Percentiles rank a stretch among this genome's conserved stretches.
phyloP scores from a whole-genome alignment of 2,888 invertebrate species.

The Bombyx huttoni region DNA sequence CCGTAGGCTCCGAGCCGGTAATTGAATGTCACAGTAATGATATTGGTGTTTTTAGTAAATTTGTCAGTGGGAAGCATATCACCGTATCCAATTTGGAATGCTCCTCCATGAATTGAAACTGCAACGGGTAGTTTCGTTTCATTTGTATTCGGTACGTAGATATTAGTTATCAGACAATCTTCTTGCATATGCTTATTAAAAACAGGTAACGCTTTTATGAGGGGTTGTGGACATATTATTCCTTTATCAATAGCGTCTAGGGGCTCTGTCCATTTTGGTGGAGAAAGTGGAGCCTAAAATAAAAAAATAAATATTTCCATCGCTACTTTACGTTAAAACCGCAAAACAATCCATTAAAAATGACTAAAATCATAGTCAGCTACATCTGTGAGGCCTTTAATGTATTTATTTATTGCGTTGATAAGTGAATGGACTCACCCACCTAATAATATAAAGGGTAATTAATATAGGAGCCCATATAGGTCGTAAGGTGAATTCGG shows the following conservation, averaged over 20 bases:
- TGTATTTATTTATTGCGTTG: too few relatives aligned
- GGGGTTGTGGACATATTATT: constrained; percentile 24
- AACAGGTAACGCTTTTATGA: not conserved
- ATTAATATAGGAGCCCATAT: too few relatives aligned
- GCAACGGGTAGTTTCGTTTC: constrained; percentile 21
- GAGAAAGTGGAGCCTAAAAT: constrained; percentile 26
- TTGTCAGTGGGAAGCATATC: constrained; percentile 9
- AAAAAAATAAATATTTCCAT: not conserved
- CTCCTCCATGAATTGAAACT: constrained; percentile 29
- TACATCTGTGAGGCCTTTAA: too few relatives aligned
- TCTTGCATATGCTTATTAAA: constrained; percentile 16
- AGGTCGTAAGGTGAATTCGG: too few relatives aligned
- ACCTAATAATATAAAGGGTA: too few relatives aligned
- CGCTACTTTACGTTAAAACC: too few relatives aligned
- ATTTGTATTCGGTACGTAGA: constrained; percentile 36
- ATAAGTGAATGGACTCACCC: too few relatives aligned
- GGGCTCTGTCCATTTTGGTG: constrained; percentile 18
- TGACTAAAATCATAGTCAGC: too few relatives aligned
- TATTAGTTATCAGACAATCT: constrained; percentile 42
- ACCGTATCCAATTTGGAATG: constrained; percentile 19
- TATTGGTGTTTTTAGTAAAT: constrained; percentile 15
- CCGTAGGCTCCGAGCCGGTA: constrained; percentile 29
- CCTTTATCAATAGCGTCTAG: constrained; percentile 18
- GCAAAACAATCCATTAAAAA: too few relatives aligned
- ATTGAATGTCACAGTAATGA: constrained; percentile 26